Evolutionary conservation across 1,140 invertebrate genomes (phyloP).

Genomic region (Eubasilissa regina): DNA sequence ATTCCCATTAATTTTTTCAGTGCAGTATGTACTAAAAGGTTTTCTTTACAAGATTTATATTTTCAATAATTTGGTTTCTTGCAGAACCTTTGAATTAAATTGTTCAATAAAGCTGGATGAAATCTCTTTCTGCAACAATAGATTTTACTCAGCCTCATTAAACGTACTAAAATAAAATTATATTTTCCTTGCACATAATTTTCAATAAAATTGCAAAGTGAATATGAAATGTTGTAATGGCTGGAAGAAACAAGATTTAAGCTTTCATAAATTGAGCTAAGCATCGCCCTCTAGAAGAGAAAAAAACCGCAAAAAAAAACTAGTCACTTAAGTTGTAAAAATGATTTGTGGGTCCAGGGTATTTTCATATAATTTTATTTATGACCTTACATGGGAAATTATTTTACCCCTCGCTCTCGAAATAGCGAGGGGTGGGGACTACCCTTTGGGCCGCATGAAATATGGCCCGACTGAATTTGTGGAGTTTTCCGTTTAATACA

Average conservation of each 20-base stretch:
- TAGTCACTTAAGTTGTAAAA: slow-evolving; percentile 53
- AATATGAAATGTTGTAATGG: slow-evolving; percentile 30
- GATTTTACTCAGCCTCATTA: no score
- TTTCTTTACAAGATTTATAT: no score
- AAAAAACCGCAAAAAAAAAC: slow-evolving; percentile 42
- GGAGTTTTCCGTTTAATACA: slow-evolving; percentile 21
- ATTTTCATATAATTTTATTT: slow-evolving; percentile 60
- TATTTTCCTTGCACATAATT: no score
- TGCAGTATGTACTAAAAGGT: no score
- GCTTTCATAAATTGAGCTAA: slow-evolving; percentile 32
- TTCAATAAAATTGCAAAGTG: background rate
- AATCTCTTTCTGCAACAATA: no score
- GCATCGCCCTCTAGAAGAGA: slow-evolving; percentile 12
- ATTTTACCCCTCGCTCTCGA: slow-evolving; percentile 46
- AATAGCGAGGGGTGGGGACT: slow-evolving; percentile 1
- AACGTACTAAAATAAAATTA: no score
- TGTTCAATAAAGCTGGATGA: no score
- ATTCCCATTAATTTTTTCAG: no score
- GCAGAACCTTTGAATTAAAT: no score
- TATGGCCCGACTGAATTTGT: background rate
- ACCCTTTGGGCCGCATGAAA: slow-evolving; percentile 24
- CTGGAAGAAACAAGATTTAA: slow-evolving; percentile 29
- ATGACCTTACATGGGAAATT: slow-evolving; percentile 57
- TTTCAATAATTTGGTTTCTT: no score
- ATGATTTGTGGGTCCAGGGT: slow-evolving; percentile 55